Evolutionary conservation across 2,888 invertebrate genomes (phyloP), one percentile per base, ranked within the genome.

Genomic region (Aethes cnicana): DNA sequence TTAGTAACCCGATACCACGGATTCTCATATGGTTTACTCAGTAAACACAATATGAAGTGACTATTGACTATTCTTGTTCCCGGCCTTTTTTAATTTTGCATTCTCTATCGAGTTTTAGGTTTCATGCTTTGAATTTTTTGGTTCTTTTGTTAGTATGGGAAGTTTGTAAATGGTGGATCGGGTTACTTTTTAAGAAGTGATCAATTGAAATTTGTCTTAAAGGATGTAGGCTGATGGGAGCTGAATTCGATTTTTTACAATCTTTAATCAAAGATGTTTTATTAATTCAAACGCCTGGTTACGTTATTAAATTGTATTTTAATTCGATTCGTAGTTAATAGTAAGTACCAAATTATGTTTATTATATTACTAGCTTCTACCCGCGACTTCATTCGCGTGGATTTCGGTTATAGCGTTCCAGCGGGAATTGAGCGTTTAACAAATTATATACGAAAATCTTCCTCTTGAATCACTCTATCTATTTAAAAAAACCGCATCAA

Each of bases 1-100:
- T 57, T 59, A 55, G 88, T 77, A 84, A 86, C 77, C 56, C 62
- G 81, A 87, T 81, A 86, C 80, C 70, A 72, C 78, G 74, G 80
- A 84, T 81, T 79, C 78, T 80, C 79, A 72, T 79, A 79, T 74
- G 84, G 85, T 84, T 85, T 84, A 77, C 80, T 80, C 79, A 75
- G 74, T 76, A 87, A 86, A 87, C 84, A 86, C 81, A 85, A 84
- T 82, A 84, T 84, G 86, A 83, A 88, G 86, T 84, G 87, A 83
- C 86, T 88, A 87, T 88, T 86, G 88, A 88, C 87, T 88, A 85
- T 85, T 86, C 81, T 72, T 75, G 85, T 85, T 84, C 84, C 77
- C 80, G 80, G 66, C 60, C 78, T 76, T 78, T 79, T 86, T 82
- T 79, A 74, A 79, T 82, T 86, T 84, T 77, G 80, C 81, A 73